Conservation (phyloP, 1,140 invertebrate species). For the Leptonema lineaticorne region DNA sequence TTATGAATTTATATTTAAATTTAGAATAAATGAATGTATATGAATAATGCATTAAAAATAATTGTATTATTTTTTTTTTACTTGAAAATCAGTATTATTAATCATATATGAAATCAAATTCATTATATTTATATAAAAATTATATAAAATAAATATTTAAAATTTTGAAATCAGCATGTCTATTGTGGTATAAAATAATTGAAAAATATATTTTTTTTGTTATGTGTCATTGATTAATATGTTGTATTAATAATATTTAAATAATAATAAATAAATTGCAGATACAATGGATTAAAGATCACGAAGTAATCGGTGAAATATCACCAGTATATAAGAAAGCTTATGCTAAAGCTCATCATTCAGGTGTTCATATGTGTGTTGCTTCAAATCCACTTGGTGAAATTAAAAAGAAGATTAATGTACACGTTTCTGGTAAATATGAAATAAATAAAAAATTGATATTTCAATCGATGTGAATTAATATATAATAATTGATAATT, state of each 20-base stretch:
- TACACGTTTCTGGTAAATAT: conserved; percentile 47
- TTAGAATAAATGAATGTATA: neutral
- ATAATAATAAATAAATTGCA: conserved; percentile 41
- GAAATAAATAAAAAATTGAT: neutral
- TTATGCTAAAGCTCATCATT: conserved; percentile 44
- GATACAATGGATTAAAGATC: conserved; percentile 44
- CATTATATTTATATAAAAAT: too few species aligned
- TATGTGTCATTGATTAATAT: neutral
- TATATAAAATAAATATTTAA: too few species aligned
- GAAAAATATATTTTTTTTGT: too few species aligned
- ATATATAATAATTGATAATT: neutral
- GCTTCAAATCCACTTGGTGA: conserved; percentile 48
- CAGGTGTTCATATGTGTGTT: conserved; percentile 49
- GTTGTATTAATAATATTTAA: neutral
- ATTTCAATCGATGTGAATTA: neutral
- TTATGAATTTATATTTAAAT: too few species aligned
- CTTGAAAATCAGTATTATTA: too few species aligned
- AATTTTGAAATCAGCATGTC: too few species aligned
- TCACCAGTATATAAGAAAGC: conserved; percentile 44
- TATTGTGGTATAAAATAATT: too few species aligned
- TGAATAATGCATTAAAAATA: neutral
- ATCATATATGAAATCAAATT: too few species aligned
- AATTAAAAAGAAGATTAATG: conserved; percentile 43
- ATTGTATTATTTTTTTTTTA: neutral
- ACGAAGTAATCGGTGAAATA: conserved; percentile 46